Evolutionary conservation across 2,113 vertebrate genomes (phyloP), one percentile per base, ranked within the genome.

Genomic region (Coptodon rendalli): DNA sequence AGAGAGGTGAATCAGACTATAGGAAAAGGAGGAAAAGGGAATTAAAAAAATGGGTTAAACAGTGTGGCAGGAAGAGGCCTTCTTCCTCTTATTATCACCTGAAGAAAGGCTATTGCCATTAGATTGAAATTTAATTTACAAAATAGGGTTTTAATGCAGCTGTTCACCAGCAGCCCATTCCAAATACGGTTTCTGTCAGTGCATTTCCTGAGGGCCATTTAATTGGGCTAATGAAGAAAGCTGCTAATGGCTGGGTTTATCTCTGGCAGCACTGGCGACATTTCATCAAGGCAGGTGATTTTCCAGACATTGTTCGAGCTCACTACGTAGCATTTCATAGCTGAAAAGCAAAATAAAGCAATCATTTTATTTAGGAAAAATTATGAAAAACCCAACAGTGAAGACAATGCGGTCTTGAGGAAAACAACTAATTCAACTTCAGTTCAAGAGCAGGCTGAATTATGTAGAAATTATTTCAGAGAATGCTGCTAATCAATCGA

Each of bases 111-210:
- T 91, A 91, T 94, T 73, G 87, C 91, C 95, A 95, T 96, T 96
- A 96, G 90, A 96, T 95, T 95, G 89, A 94, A 96, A 96, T 96
- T 94, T 93, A 96, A 97, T 96, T 96, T 93, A 91, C 85, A 86
- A 93, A 96, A 95, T 94, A 92, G 95, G 93, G 91, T 95, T 96
- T 96, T 96, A 95, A 96, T 95, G 92, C 92, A 94, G 93, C 94
- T 94, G 92, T 95, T 95, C 89, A 89, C 92, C 93, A 92, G 90
- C 86, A 94, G 94, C 91, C 90, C 50, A 86, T 92, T 93, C 91
- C 90, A 92, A 94, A 93, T 89, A 89, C 86, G 66, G 87, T 94
- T 95, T 91, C 94, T 89, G 90, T 95, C 88, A 80, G 80, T 89
- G 83, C 80, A 89, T 90, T 95, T 94, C 95, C 96, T 94, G 91